Base-by-base conservation (phyloP, 2,888 invertebrate genomes). In the Andrena minutula region DNA sequence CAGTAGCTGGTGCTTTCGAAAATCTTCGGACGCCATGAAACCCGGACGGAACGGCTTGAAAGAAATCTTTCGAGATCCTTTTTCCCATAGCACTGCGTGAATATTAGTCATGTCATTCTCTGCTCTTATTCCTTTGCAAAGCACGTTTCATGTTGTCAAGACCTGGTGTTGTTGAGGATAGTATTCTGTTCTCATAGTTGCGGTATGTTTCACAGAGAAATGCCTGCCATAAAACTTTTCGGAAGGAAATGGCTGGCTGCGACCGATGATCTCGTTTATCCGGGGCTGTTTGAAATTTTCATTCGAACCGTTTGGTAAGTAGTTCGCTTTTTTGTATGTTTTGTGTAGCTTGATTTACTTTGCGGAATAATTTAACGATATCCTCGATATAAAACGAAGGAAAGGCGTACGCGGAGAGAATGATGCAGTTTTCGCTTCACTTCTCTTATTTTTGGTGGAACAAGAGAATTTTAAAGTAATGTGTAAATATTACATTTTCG, bases 231-330 rank as follows among this genome's bases (percentile, higher is more conserved):
- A 92, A 96, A 96, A 93, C 96, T 98, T 86, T 97, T 98, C 94
- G 97, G 97, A 91, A 96, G 98, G 93, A 97, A 97, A 94, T 98
- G 98, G 98, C 96, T 97, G 91, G 97, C 98, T 90, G 98, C 97
- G 91, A 97, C 97, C 89, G 98, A 98, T 94, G 98, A 98, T 94
- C 96, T 98, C 92, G 98, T 98, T 61, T 97, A 98, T 94, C 98
- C 98, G 47, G 97, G 97, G 92, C 95, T 97, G 85, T 97, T 97
- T 93, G 97, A 97, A 94, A 95, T 97, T 78, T 95, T 96, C 83
- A 96, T 97, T 91, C 95, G 97, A 92, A 94, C 96, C 89, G 95
- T 96, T 89, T 97, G 97, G 97, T 97, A 94, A 94, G 95, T 82
- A 51, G 12, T 60, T 49, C 30, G 47, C 61, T 51, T 64, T 74